phyloP scores from a whole-genome alignment of 2,113 vertebrate genomes.

The Lamprologus ornatipinnis region DNA sequence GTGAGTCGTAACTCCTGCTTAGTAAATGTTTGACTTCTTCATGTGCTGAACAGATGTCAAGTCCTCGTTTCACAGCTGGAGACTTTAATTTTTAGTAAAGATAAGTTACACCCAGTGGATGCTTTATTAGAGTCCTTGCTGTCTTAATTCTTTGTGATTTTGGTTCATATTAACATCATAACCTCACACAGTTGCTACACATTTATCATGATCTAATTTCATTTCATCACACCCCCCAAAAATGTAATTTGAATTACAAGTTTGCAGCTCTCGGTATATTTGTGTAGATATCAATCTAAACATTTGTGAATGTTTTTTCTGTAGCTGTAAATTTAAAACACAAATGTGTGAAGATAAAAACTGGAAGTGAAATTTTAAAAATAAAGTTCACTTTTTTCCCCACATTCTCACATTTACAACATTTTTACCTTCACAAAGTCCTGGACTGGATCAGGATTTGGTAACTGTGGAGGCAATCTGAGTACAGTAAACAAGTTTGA shows the following conservation, averaged over 20 bases:
- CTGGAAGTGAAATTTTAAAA: neutral
- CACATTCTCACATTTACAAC: neutral
- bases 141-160: neutral
- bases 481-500: too few species aligned
- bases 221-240: neutral
- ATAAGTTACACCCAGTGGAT: fast-evolving
- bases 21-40: neutral
- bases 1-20: too few species aligned
- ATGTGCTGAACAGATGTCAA: neutral
- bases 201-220: fast-evolving
- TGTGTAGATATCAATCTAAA: neutral
- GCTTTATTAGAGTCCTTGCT: neutral
- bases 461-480: too few species aligned
- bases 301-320: neutral
- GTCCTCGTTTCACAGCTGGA: neutral
- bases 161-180: neutral
- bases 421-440: neutral
- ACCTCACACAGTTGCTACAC: fast-evolving
- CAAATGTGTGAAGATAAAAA: neutral
- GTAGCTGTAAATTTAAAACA: neutral
- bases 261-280: neutral
- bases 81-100: neutral
- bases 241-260: neutral
- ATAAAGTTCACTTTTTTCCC: fast-evolving
- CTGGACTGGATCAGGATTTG: too few species aligned